A percentile compares a stretch with the other conserved stretches of the same genome.
Conservation (phyloP, 2,888 invertebrate species). For the Fissipunctia ypsillon region DNA sequence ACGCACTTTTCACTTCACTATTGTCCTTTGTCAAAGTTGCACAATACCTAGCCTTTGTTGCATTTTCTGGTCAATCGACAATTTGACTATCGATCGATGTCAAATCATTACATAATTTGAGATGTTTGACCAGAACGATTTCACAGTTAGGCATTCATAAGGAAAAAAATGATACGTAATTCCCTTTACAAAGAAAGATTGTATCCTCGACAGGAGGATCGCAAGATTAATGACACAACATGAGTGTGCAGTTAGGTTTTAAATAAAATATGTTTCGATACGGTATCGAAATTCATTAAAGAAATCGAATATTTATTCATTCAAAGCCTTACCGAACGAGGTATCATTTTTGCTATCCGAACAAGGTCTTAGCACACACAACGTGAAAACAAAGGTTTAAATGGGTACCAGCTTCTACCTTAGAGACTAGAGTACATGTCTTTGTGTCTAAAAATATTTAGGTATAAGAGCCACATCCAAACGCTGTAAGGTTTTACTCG, state of each 20-base stretch:
- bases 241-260: conserved; percentile 67
- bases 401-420: neutral
- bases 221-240: conserved; percentile 65
- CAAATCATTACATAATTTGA: conserved; percentile 60
- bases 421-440: neutral
- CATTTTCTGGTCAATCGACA: conserved; percentile 30
- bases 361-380: neutral
- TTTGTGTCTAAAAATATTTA: conserved; percentile 35
- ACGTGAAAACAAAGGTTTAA: conserved; percentile 13
- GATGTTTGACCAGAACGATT: conserved; percentile 47
- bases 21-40: conserved; percentile 50
- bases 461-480: conserved; percentile 40
- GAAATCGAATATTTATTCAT: conserved; percentile 46
- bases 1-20: conserved; percentile 57
- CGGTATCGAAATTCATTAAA: conserved; percentile 55
- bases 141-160: conserved; percentile 66
- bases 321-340: conserved; percentile 1
- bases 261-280: conserved; percentile 58
- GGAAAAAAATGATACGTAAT: conserved; percentile 61
- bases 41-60: conserved; percentile 40
- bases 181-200: conserved; percentile 68
- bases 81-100: conserved; percentile 16
- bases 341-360: conserved; percentile 14
- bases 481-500: conserved; percentile 38
- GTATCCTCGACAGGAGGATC: conserved; percentile 59